Evolutionary conservation across 2,888 invertebrate species (phyloP), one percentile per base, ranked within the genome.

Genomic region (Brachypterus glaber): DNA sequence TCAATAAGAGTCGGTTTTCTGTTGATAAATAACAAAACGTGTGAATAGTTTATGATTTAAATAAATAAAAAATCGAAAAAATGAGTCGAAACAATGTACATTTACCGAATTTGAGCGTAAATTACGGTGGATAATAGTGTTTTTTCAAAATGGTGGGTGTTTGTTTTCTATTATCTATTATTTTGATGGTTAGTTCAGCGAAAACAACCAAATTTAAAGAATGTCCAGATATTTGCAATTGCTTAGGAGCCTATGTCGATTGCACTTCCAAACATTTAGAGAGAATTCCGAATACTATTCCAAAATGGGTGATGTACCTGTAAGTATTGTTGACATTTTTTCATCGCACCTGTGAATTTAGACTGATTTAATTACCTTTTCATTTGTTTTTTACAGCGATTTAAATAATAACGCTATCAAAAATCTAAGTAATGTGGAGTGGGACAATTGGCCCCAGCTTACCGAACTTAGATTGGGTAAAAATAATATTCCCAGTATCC

Each of bases 381-480:
- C 26, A 21, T 29, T 29, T 37, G 38, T 40, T 30, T 40, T 48
- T 65, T 66, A 0, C 59, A 83, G 83, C 55, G 77, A 74, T 59
- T 64, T 85, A 48, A 79, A 77, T 58, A 73, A 71, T 53, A 93
- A 92, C 68, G 74, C 75, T 47, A 79, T 93, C 42, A 71, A 70
- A 49, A 64, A 67, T 30, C 74, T 93, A 42, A 76, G 81, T 56
- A 76, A 77, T 50, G 77, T 77, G 41, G 77, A 81, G 40, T 77
- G 91, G 56, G 76, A 77, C 52, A 79, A 80, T 58, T 68, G 92
- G 37, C 74, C 76, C 1, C 72, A 73, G 39, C 68, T 93, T 46
- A 73, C 76, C 49, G 78, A 81, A 48, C 68, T 92, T 43, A 84
- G 84, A 59, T 61, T 92, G 45, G 88, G 82, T 58, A 82, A 81